phyloP scores from a whole-genome alignment of 92 coral and sea anemone genomes.

The Hydrozoanthus gracilis region DNA sequence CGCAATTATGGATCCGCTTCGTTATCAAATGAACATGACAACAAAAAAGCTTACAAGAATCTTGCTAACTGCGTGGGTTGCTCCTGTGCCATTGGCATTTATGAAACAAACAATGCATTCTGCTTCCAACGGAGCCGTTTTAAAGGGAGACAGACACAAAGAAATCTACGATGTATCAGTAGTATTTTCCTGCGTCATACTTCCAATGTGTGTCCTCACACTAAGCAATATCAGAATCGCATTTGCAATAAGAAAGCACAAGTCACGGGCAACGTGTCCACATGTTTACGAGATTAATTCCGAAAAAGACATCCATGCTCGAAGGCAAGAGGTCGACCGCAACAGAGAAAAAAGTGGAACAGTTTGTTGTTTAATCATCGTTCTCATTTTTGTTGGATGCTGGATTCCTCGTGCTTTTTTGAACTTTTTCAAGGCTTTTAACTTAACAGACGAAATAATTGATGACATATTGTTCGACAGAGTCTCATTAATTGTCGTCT shows the following conservation, averaged over 20 bases:
- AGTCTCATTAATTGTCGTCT: conserved; percentile 68
- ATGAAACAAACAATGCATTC: conserved; percentile 53
- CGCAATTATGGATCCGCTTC: conserved; percentile 72
- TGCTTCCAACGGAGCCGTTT: conserved; percentile 24
- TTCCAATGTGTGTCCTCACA: conserved; percentile 62
- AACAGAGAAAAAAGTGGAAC: conserved; percentile 62
- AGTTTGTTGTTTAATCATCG: conserved; percentile 61
- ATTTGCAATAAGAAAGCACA: conserved; percentile 62
- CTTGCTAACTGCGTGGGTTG: conserved; percentile 58
- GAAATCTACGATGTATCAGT: conserved; percentile 62
- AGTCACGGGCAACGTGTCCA: background rate
- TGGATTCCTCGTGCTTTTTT: conserved; percentile 73
- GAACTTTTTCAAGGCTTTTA: conserved; percentile 54
- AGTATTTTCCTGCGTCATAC: conserved; percentile 51
- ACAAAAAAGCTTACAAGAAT: conserved; percentile 28
- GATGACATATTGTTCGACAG: conserved; percentile 56
- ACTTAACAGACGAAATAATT: background rate
- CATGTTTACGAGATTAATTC: background rate
- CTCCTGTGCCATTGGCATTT: conserved; percentile 66
- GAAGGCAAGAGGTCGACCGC: conserved; percentile 24
- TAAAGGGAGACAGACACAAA: background rate
- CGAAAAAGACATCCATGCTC: background rate
- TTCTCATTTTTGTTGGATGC: conserved; percentile 58
- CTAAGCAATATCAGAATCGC: conserved; percentile 59
- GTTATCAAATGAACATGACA: conserved; percentile 64